These are phyloP conservation scores for Ennomos quercinarius DNA, from an alignment of 2,888 invertebrate genomes.

Conservation along the genomic window DNA sequence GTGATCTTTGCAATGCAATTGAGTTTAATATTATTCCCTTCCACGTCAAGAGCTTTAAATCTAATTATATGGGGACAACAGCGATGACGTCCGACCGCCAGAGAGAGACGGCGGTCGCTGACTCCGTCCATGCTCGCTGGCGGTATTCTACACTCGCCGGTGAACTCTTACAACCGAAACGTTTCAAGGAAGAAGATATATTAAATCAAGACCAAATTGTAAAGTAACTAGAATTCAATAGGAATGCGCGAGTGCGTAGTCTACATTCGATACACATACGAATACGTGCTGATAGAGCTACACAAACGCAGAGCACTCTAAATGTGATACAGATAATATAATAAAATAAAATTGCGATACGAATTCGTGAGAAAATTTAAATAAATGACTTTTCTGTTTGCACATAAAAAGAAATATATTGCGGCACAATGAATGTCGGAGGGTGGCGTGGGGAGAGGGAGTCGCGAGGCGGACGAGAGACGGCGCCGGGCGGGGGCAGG, in stretches of 20 bases:
- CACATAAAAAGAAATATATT: slow-evolving; percentile 86
- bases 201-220: slow-evolving; percentile 46
- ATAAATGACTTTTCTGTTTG: slow-evolving; percentile 86
- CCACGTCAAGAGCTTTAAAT: slow-evolving; percentile 79
- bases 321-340: slow-evolving; percentile 84
- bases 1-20: slow-evolving; percentile 81
- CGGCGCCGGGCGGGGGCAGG: slow-evolving; percentile 53
- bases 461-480: slow-evolving; percentile 73
- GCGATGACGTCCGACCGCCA: slow-evolving; percentile 60
- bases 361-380: slow-evolving; percentile 86
- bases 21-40: slow-evolving; percentile 79
- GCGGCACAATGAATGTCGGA: slow-evolving; percentile 85
- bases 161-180: slow-evolving; percentile 23
- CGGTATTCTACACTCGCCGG: slow-evolving; percentile 7
- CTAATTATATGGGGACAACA: slow-evolving; percentile 79
- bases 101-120: slow-evolving; percentile 45
- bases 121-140: no score
- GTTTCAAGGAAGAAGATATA: slow-evolving; percentile 34
- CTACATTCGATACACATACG: slow-evolving; percentile 44
- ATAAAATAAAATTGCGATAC: slow-evolving; percentile 85
- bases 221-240: slow-evolving; percentile 42
- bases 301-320: slow-evolving; percentile 72
- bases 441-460: slow-evolving; percentile 73
- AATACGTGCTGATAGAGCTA: slow-evolving; percentile 53
- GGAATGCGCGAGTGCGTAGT: slow-evolving; percentile 37